phyloP scores from a whole-genome alignment of 2,113 vertebrate genomes.

The Rhinopomastus cyanomelas region DNA sequence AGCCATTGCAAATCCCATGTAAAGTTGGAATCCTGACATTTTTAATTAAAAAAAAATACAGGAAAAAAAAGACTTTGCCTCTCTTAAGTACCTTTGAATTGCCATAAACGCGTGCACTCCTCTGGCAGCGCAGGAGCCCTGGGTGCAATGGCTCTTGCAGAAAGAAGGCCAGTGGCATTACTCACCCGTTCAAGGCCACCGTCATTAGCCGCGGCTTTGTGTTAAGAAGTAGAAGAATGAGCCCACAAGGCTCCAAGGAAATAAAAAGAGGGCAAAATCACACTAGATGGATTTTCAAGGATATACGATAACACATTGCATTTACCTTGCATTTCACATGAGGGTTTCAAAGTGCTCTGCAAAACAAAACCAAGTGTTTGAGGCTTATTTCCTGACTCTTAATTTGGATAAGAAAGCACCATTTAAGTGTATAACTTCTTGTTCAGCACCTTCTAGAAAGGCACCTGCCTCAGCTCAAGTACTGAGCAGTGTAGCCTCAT shows the following conservation, averaged over 20 bases:
- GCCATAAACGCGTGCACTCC: background rate
- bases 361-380: background rate
- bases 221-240: background rate
- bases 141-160: background rate
- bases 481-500: accelerated
- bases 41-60: slow-evolving; percentile 25
- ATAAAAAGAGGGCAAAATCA: background rate
- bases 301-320: background rate
- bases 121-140: background rate
- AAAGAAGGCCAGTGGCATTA: background rate
- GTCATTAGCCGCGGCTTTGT: background rate
- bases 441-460: background rate
- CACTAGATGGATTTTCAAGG: background rate
- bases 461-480: background rate
- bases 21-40: slow-evolving; percentile 54
- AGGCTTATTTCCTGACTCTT: background rate
- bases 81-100: slow-evolving; percentile 21
- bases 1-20: slow-evolving; percentile 36
- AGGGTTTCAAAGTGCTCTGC: background rate
- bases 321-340: background rate
- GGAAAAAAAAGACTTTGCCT: background rate
- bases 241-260: background rate
- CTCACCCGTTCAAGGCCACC: background rate
- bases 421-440: background rate
- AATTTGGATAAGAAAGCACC: background rate